Evolutionary conservation across 2,888 invertebrate species (phyloP).

Genomic region (Cremastinae sp.): DNA sequence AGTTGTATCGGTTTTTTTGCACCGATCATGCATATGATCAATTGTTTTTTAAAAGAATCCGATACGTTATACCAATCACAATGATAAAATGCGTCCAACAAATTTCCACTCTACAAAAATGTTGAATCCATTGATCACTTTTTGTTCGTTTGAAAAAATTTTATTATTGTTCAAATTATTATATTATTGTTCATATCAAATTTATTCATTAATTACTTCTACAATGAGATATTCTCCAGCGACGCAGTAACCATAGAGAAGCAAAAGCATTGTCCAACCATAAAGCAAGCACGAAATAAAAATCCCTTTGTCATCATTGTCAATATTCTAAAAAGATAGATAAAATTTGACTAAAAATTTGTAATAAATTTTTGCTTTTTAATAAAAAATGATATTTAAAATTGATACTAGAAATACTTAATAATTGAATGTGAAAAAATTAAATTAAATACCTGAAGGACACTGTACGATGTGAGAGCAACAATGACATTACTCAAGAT

Average conservation of each 20-base stretch:
- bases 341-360: too few species aligned
- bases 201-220: constrained; percentile 38
- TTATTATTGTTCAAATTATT: too few species aligned
- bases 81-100: constrained; percentile 45
- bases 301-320: constrained; percentile 44
- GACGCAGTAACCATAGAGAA: constrained; percentile 58
- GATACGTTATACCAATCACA: constrained; percentile 48
- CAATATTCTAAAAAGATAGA: constrained; percentile 44
- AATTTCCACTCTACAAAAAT: constrained; percentile 37
- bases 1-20: constrained; percentile 43
- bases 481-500: constrained; percentile 44
- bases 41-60: constrained; percentile 46
- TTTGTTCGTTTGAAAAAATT: background rate
- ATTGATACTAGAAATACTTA: constrained; percentile 1
- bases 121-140: background rate
- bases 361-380: too few species aligned
- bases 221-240: constrained; percentile 56
- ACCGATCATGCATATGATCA: too few species aligned
- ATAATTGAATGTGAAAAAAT: background rate
- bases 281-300: constrained; percentile 47
- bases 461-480: constrained; percentile 56
- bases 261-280: constrained; percentile 46
- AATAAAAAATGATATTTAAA: constrained; percentile 22
- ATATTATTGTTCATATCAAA: too few species aligned
- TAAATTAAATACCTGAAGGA: constrained; percentile 48